A percentile compares a stretch with the other conserved stretches of the same genome.
Evolutionary conservation across 2,113 vertebrate species (phyloP).

Genomic region (Strigops habroptila): DNA sequence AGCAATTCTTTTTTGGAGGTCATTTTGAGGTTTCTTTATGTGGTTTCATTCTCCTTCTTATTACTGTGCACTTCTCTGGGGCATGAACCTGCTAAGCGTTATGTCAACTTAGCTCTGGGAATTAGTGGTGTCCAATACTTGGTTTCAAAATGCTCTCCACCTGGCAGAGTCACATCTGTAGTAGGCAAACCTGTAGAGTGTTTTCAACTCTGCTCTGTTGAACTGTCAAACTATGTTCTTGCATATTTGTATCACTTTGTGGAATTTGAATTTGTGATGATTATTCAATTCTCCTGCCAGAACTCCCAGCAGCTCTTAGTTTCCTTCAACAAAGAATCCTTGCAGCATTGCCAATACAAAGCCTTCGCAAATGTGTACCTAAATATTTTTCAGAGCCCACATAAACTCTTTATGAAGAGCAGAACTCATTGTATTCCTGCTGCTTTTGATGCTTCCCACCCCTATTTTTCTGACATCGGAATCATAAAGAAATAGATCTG

Average conservation of each 20-base stretch:
- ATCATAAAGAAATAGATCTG: not conserved
- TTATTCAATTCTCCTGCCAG: not conserved
- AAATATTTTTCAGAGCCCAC: constrained; percentile 28
- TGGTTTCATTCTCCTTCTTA: not conserved
- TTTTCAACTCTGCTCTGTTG: not conserved
- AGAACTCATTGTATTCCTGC: not conserved
- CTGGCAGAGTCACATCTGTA: not conserved
- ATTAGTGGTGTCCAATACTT: not conserved
- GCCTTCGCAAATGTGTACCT: not conserved
- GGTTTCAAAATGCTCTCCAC: not conserved
- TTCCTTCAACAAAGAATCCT: constrained; percentile 1
- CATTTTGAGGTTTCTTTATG: not conserved
- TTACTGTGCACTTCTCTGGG: not conserved
- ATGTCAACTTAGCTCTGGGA: not conserved
- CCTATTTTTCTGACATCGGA: not conserved
- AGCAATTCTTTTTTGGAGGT: not conserved
- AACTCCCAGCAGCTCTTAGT: not conserved
- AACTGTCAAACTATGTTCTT: not conserved
- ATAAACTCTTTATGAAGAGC: not conserved
- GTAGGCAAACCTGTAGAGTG: not conserved
- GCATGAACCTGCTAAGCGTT: not conserved
- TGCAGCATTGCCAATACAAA: not conserved
- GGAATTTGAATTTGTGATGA: not conserved
- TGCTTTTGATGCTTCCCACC: not conserved
- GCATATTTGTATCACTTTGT: not conserved